A percentile compares a stretch with the other conserved stretches of the same genome.
These are phyloP conservation scores for Eilema caniola DNA, from an alignment of 2,888 invertebrate genomes.

Conservation along the genomic window DNA sequence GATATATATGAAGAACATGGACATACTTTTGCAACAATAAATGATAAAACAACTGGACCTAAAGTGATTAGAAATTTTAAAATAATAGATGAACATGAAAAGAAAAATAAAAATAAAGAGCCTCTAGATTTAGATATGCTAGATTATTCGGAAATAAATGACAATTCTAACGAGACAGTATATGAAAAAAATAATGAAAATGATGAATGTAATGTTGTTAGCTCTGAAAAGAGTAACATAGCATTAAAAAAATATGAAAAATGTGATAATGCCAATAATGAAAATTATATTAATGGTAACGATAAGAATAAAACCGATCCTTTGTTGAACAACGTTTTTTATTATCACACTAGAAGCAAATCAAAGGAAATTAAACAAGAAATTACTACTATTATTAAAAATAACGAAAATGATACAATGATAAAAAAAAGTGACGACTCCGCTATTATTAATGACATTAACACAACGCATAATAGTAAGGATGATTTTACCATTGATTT, in stretches of 20 bases:
- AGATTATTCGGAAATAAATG: constrained; percentile 27
- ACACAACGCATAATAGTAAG: neutral
- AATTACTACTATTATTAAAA: neutral
- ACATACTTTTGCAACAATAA: neutral
- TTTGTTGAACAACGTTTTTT: neutral
- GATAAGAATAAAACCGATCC: neutral
- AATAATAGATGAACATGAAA: constrained; percentile 47
- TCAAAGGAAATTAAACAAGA: neutral
- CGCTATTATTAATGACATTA: neutral
- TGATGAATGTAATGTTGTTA: neutral
- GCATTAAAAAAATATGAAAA: neutral
- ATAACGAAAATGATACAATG: neutral
- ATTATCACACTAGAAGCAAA: neutral
- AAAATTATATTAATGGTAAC: neutral
- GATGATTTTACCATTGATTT: neutral
- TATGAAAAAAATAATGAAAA: neutral
- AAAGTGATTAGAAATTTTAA: constrained; percentile 49
- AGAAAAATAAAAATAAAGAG: constrained; percentile 30
- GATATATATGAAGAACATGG: neutral
- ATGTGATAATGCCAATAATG: neutral
- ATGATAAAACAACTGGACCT: constrained; percentile 26
- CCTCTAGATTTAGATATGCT: constrained; percentile 31
- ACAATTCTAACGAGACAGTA: neutral
- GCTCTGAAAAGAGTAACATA: neutral
- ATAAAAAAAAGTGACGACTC: neutral